Conservation (phyloP, 2,797 vertebrate species). For the Diplodus puntazzo region DNA sequence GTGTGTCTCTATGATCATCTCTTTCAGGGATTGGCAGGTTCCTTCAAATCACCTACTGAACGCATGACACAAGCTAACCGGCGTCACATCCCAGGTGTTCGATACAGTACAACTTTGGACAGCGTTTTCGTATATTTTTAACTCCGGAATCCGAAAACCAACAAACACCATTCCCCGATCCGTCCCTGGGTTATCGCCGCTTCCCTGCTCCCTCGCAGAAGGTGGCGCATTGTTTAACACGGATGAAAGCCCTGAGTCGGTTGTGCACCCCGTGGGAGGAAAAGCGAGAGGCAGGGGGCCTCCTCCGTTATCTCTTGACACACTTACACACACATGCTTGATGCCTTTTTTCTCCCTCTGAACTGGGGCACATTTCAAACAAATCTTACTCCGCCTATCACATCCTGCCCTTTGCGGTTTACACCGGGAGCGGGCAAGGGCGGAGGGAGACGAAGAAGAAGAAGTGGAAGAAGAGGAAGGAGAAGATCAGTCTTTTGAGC, state of each 20-base stretch:
- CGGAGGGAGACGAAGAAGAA: slow-evolving; percentile 12
- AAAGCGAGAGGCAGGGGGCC: slow-evolving; percentile 50
- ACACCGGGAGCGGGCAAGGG: slow-evolving; percentile 15
- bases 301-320: slow-evolving; percentile 69
- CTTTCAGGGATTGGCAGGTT: too few species aligned
- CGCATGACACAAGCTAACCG: not conserved
- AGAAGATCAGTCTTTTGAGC: slow-evolving; percentile 38
- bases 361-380: slow-evolving; percentile 79
- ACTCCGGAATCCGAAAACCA: slow-evolving; percentile 4
- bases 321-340: slow-evolving; percentile 53
- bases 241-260: slow-evolving; percentile 68
- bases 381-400: slow-evolving; percentile 65
- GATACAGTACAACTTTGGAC: not conserved
- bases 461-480: slow-evolving; percentile 19
- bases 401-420: slow-evolving; percentile 64
- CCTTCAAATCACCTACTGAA: too few species aligned
- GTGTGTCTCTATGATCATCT: too few species aligned
- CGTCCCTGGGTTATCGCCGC: slow-evolving; percentile 43
- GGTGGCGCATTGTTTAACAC: slow-evolving; percentile 71
- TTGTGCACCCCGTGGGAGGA: slow-evolving; percentile 58
- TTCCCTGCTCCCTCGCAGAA: slow-evolving; percentile 56
- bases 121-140: slow-evolving; percentile 16
- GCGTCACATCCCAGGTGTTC: not conserved
- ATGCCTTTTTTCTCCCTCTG: slow-evolving; percentile 62
- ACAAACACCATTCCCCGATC: slow-evolving; percentile 23